These are phyloP conservation scores for Drosophila atroscutellata DNA, from an alignment of 2,888 invertebrate species.

Conservation along the genomic window DNA sequence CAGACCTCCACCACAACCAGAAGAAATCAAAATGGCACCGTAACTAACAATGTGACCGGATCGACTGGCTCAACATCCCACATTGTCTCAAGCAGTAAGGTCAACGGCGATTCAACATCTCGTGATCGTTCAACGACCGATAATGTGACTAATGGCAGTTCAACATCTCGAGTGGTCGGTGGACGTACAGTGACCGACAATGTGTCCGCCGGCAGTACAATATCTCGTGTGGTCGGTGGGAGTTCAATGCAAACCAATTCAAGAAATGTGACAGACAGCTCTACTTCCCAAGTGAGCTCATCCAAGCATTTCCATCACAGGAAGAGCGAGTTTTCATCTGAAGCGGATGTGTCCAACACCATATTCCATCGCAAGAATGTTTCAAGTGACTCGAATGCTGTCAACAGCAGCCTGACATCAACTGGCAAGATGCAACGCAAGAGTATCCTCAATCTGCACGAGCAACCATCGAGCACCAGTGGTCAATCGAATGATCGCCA, in stretches of 20 bases:
- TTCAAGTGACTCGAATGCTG: constrained; percentile 71
- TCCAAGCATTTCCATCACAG: constrained; percentile 87
- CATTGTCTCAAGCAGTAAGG: constrained; percentile 23
- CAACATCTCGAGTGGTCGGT: constrained; percentile 36
- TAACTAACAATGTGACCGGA: constrained; percentile 28
- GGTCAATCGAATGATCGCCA: constrained; percentile 89
- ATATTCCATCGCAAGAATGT: constrained; percentile 90
- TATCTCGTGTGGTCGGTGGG: constrained; percentile 23
- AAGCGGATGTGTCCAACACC: constrained; percentile 90
- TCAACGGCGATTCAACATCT: constrained; percentile 31
- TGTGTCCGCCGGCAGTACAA: constrained; percentile 21
- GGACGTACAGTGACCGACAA: constrained; percentile 17
- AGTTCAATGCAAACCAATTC: constrained; percentile 22
- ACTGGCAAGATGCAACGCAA: constrained; percentile 91
- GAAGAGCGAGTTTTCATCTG: constrained; percentile 90
- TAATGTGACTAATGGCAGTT: constrained; percentile 40
- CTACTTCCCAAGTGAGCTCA: constrained; percentile 52
- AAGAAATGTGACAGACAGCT: constrained; percentile 36
- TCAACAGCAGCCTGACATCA: constrained; percentile 79
- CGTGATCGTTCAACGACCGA: constrained; percentile 29
- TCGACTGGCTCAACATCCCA: constrained; percentile 19
- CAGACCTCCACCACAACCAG: constrained; percentile 35
- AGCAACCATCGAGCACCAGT: constrained; percentile 88
- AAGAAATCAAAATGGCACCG: constrained; percentile 32
- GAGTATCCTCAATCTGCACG: constrained; percentile 92